Percentiles rank a stretch among this genome's conserved stretches.
These are phyloP conservation scores for Pteromalus puparum DNA, from an alignment of 1,140 invertebrate genomes.

Conservation along the genomic window DNA sequence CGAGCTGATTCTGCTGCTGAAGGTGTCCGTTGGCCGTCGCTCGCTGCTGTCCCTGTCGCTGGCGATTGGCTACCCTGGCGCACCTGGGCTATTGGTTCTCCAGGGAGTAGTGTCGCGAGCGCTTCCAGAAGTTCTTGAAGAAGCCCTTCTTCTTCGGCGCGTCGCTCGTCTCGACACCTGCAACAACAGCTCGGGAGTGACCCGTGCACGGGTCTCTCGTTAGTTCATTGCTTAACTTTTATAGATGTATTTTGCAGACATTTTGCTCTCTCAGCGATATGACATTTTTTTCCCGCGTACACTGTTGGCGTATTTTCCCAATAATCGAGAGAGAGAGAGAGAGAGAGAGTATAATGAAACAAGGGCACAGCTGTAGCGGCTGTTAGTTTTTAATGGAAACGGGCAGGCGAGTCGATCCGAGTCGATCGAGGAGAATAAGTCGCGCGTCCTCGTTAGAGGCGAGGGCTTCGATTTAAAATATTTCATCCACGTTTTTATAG, in stretches of 20 bases:
- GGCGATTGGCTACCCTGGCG: constrained; percentile 72
- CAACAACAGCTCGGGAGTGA: constrained; percentile 59
- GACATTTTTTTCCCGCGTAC: not conserved
- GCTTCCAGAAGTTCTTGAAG: constrained; percentile 89
- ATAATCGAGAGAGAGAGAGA: not conserved
- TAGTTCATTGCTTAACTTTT: too few species aligned
- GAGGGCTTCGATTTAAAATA: constrained; percentile 46
- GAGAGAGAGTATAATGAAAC: too few species aligned
- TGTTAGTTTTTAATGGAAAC: not conserved
- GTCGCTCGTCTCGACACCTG: constrained; percentile 81
- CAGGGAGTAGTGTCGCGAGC: constrained; percentile 87
- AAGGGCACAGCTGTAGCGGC: too few species aligned
- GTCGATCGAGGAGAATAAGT: constrained; percentile 14
- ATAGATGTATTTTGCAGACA: too few species aligned
- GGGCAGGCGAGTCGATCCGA: constrained; percentile 13
- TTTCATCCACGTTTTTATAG: constrained; percentile 65
- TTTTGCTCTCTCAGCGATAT: too few species aligned
- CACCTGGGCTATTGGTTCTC: constrained; percentile 83
- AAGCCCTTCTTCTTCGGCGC: constrained; percentile 87
- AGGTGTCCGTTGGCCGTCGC: constrained; percentile 54
- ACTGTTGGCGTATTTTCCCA: not conserved
- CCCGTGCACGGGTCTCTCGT: constrained; percentile 9
- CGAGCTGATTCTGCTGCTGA: constrained; percentile 50
- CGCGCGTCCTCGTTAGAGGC: not conserved
- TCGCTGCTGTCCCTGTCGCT: constrained; percentile 62